Evolutionary conservation across 2,113 vertebrate species (phyloP).

Genomic region (Cinclus mexicanus): DNA sequence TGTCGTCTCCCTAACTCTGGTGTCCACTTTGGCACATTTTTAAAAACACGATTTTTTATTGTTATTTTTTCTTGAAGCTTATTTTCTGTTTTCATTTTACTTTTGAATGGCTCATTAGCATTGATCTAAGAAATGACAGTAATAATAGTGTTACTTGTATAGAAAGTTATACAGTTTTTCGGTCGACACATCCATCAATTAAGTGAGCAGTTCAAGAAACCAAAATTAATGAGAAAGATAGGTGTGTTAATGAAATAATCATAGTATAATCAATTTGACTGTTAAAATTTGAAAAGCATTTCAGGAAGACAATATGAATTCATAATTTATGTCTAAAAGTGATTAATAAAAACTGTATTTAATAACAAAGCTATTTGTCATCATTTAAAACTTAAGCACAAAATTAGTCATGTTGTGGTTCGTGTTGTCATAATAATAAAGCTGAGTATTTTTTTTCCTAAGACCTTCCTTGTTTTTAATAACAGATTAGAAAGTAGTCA

Average conservation of each 20-base stretch:
- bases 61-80: slow-evolving; percentile 35
- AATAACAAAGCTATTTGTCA: slow-evolving; percentile 88
- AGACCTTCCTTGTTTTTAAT: slow-evolving; percentile 58
- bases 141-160: slow-evolving; percentile 83
- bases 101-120: slow-evolving; percentile 79
- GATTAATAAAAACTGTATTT: slow-evolving; percentile 88
- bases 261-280: slow-evolving; percentile 90
- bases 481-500: not conserved
- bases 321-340: slow-evolving; percentile 85
- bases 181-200: slow-evolving; percentile 86
- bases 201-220: slow-evolving; percentile 79
- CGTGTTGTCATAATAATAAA: slow-evolving; percentile 74
- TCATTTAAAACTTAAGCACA: slow-evolving; percentile 81
- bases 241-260: slow-evolving; percentile 90
- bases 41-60: not conserved
- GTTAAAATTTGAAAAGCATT: slow-evolving; percentile 87
- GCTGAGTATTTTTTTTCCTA: slow-evolving; percentile 37
- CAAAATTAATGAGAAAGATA: slow-evolving; percentile 89
- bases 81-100: slow-evolving; percentile 70
- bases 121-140: slow-evolving; percentile 80
- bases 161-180: slow-evolving; percentile 79
- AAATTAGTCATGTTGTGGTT: slow-evolving; percentile 79
- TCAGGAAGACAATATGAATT: slow-evolving; percentile 83
- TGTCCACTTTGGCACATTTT: slow-evolving; percentile 15
- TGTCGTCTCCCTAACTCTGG: not conserved